Evolutionary conservation across 2,797 vertebrate genomes (phyloP).

Genomic region (Phoeniculus purpureus): DNA sequence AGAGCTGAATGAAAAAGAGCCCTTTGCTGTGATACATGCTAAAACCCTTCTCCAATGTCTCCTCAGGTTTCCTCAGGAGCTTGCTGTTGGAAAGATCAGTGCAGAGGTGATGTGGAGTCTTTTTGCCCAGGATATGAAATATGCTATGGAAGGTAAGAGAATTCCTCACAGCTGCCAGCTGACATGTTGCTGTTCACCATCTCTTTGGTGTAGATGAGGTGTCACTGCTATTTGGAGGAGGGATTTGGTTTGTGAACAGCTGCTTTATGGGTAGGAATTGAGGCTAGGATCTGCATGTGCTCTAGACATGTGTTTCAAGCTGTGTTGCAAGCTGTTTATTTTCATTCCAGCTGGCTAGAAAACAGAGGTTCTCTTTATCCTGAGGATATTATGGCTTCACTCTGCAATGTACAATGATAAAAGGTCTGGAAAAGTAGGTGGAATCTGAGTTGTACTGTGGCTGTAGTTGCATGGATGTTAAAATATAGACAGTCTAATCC

Average conservation of each 20-base stretch:
- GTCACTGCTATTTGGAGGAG: background rate
- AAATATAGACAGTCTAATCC: background rate
- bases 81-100: slow-evolving; percentile 96
- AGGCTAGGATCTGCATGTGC: background rate
- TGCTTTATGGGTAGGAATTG: background rate
- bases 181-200: background rate
- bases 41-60: slow-evolving; percentile 21
- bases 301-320: background rate
- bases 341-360: background rate
- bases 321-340: background rate
- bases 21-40: background rate
- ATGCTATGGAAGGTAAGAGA: slow-evolving; percentile 94
- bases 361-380: background rate
- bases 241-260: background rate
- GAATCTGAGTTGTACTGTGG: background rate
- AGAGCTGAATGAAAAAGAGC: background rate
- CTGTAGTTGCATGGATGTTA: background rate
- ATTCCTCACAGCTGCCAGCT: background rate
- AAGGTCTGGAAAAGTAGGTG: background rate
- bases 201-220: background rate
- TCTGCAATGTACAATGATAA: background rate
- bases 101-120: slow-evolving; percentile 99
- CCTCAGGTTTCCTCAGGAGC: slow-evolving; percentile 94
- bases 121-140: slow-evolving; percentile 98
- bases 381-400: fast-evolving